These are phyloP conservation scores for Aethina tumida DNA, from an alignment of 1,140 invertebrate genomes.

Conservation along the genomic window DNA sequence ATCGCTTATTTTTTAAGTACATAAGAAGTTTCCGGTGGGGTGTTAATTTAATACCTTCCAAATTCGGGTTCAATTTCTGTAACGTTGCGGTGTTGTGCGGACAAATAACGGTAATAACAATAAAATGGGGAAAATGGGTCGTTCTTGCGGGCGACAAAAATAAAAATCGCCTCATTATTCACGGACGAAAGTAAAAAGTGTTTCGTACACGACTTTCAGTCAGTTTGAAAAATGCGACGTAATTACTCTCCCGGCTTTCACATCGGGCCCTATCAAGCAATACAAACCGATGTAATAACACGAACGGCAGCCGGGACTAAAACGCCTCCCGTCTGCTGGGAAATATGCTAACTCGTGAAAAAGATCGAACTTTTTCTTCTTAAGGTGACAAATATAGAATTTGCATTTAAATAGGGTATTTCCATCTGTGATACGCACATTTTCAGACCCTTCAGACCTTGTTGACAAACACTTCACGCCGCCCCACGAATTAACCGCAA, in stretches of 20 bases:
- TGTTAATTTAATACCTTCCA: too few relatives aligned
- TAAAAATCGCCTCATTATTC: constrained; percentile 17
- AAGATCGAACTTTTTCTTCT: constrained; percentile 36
- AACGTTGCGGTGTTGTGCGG: too few relatives aligned
- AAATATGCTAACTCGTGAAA: constrained; percentile 32
- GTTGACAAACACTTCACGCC: constrained; percentile 29
- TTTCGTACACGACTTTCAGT: constrained; percentile 12
- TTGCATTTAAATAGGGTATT: constrained; percentile 63
- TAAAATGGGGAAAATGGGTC: too few relatives aligned
- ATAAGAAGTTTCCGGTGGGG: too few relatives aligned
- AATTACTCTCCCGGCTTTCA: constrained; percentile 24
- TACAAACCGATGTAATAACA: constrained; percentile 14
- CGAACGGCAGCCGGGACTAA: constrained; percentile 10
- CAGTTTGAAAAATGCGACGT: constrained; percentile 22
- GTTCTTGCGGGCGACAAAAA: too few relatives aligned
- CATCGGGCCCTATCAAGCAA: constrained; percentile 13
- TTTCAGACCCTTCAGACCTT: constrained; percentile 18
- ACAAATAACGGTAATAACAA: too few relatives aligned
- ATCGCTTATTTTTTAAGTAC: too few relatives aligned
- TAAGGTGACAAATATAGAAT: constrained; percentile 57
- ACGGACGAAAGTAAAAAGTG: constrained; percentile 11
- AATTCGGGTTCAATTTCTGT: too few relatives aligned
- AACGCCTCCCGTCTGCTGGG: constrained; percentile 24
- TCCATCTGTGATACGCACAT: constrained; percentile 48
- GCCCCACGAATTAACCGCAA: constrained; percentile 29